Percentiles rank a stretch among this genome's conserved stretches.
phyloP scores from a whole-genome alignment of 1,140 invertebrate species.

The Sinella curviseta region DNA sequence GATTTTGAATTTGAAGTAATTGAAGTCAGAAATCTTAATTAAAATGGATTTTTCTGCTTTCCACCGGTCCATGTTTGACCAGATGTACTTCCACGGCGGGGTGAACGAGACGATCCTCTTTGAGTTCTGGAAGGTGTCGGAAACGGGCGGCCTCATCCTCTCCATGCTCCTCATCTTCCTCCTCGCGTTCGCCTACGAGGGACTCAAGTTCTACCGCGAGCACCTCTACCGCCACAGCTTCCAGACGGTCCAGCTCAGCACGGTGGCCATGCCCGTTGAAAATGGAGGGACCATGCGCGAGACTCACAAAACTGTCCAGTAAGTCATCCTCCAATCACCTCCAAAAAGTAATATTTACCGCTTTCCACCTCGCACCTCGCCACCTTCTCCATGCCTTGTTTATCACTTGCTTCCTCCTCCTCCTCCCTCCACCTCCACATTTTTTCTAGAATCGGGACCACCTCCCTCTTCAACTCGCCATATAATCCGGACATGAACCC shows the following conservation, averaged over 20 bases:
- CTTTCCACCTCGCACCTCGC: not conserved
- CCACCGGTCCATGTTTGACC: not conserved
- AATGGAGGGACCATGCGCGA: constrained; percentile 38
- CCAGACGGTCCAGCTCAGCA: constrained; percentile 41
- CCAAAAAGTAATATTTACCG: not conserved
- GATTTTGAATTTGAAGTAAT: not conserved
- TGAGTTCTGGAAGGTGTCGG: constrained; percentile 50
- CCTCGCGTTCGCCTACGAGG: constrained; percentile 57
- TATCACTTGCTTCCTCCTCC: not conserved
- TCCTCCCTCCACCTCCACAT: not conserved
- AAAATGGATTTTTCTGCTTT: not conserved
- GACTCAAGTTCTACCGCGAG: constrained; percentile 51
- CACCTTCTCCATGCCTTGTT: not conserved
- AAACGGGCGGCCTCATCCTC: constrained; percentile 50
- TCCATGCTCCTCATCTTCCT: constrained; percentile 56
- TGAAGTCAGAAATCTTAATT: not conserved
- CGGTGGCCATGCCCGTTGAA: constrained; percentile 40
- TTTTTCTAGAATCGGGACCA: not conserved
- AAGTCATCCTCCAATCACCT: constrained; percentile 22
- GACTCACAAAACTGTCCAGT: constrained; percentile 46
- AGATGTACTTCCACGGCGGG: constrained; percentile 58
- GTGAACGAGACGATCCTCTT: constrained; percentile 50
- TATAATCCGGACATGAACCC: constrained; percentile 9
- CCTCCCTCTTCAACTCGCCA: not conserved
- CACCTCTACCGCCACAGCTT: constrained; percentile 42